Evolutionary conservation across 2,113 vertebrate species (phyloP), one percentile per base, ranked within the genome.

Genomic region (Xiphophorus maculatus): DNA sequence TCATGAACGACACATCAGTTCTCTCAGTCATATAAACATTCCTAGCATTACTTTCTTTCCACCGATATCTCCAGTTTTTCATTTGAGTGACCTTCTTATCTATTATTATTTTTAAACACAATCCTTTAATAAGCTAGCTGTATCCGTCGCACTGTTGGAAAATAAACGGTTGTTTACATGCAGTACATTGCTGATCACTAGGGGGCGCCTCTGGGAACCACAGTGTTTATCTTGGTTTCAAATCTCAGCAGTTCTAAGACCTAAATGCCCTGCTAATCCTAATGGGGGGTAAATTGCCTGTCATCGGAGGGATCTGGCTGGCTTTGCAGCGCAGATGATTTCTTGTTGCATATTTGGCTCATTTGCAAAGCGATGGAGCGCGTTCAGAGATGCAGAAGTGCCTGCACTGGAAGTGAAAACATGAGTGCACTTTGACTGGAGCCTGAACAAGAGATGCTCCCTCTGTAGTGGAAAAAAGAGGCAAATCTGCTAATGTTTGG

Each of bases 281-380:
- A 85, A 88, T 81, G 79, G 86, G 83, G 80, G 74, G 69, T 58
- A 74, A 85, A 78, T 54, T 62, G 75, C 69, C 63, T 12, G 82
- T 25, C 32, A 74, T 70, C 65, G 61, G 4, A 71, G 37, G 71
- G 79, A 81, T 85, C 84, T 63, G 60, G 71, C 42, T 77, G 81
- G 58, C 83, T 82, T 77, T 80, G 77, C 67, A 29, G 72, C 68
- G 64, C 37, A 27, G 63, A 65, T 72, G 42, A 82, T 74, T 79
- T 77, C 75, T 74, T 73, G 73, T 83, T 67, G 75, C 76, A 83
- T 87, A 88, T 88, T 82, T 88, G 82, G 82, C 85, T 90, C 73
- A 88, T 89, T 89, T 89, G 77, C 79, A 84, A 84, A 84, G 78
- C 67, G 76, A 88, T 84, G 75, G 75, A 70, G 80, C 67, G 58